Evolutionary conservation across 2,113 vertebrate genomes (phyloP).

Genomic region (Neotragus pygmaeus): DNA sequence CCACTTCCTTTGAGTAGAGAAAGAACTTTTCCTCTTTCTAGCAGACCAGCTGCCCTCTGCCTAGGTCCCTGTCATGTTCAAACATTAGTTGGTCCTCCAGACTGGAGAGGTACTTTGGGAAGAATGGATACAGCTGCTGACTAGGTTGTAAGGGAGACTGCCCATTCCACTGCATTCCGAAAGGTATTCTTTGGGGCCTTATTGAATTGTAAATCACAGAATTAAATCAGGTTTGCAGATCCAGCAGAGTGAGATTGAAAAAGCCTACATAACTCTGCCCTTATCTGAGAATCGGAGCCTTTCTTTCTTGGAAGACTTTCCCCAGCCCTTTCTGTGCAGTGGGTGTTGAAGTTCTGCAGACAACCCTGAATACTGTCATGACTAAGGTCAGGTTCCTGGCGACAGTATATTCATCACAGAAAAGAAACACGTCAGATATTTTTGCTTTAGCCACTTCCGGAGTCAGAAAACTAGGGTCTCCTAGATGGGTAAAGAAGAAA

Average conservation of each 20-base stretch:
- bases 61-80: neutral
- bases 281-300: constrained; percentile 35
- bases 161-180: neutral
- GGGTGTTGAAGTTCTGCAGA: neutral
- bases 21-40: neutral
- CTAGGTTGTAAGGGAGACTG: neutral
- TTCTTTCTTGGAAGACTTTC: neutral
- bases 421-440: constrained; percentile 31
- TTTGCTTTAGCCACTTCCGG: constrained; percentile 26
- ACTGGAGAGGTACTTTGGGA: neutral
- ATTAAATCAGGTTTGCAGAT: constrained; percentile 32
- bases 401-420: neutral
- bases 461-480: constrained; percentile 29
- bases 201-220: constrained; percentile 44
- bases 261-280: neutral
- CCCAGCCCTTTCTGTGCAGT: neutral
- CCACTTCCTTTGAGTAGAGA: neutral
- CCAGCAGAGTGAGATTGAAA: neutral
- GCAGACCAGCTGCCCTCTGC: neutral
- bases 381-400: constrained; percentile 30
- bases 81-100: neutral
- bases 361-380: neutral
- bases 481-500: constrained; percentile 10
- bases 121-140: neutral
- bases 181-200: neutral